Evolutionary conservation across 2,113 vertebrate species (phyloP).

Genomic region (Neofelis nebulosa): DNA sequence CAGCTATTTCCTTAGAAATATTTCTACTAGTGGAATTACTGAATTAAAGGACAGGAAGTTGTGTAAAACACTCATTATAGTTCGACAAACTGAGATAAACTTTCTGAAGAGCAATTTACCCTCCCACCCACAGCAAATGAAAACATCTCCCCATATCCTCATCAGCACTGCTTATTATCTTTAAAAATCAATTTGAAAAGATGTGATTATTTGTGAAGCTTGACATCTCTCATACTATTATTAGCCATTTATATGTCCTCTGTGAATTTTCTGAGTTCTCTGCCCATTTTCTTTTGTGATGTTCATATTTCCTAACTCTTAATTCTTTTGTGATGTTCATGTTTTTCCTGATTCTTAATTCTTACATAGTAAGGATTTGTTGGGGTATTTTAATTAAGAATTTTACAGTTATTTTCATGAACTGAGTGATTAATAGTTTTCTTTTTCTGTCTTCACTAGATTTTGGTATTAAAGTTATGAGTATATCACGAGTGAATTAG

Average conservation of each 20-base stretch:
- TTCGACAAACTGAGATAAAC: neutral
- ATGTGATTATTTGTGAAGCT: neutral
- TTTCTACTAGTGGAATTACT: neutral
- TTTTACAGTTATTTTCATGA: neutral
- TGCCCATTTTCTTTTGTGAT: neutral
- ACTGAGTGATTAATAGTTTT: neutral
- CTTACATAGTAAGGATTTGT: neutral
- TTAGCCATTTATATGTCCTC: neutral
- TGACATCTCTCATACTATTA: neutral
- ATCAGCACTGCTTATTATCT: neutral
- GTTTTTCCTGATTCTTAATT: conserved; percentile 10
- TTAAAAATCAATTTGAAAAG: neutral
- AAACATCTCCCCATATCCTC: neutral
- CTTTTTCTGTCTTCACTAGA: neutral
- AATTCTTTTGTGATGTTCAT: neutral
- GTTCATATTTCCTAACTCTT: neutral
- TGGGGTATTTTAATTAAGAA: conserved; percentile 47
- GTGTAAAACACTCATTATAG: neutral
- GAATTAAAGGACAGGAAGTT: neutral
- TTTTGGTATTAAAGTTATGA: neutral
- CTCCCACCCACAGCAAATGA: neutral
- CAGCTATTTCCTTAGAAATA: conserved; percentile 44
- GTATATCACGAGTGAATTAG: neutral
- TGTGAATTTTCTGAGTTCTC: neutral
- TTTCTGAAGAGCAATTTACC: conserved; percentile 16